Evolutionary conservation across 2,113 vertebrate genomes (phyloP), one percentile per base, ranked within the genome.

Genomic region (Columbina picui): DNA sequence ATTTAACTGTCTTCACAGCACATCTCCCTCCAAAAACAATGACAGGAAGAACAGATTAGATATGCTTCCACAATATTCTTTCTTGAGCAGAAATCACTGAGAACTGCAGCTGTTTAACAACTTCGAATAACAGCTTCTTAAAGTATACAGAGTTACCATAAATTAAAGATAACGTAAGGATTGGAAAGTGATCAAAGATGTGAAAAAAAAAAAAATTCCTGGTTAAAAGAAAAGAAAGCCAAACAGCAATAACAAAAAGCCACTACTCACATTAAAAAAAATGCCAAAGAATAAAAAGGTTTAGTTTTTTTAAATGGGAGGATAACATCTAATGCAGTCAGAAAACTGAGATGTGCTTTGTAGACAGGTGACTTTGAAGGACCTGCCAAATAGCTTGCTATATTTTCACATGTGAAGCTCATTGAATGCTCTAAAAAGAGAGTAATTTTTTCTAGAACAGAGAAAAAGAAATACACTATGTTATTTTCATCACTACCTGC

Each of bases 1-100:
- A 96, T 97, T 96, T 97, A 81, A 74, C 94, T 96, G 96, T 95
- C 95, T 93, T 65, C 61, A 61, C 38, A 86, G 79, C 12, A 55
- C 17, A 84, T 83, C 14, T 84, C 9, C 34, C 47, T 90, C 83
- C 20, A 38, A 89, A 96, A 94, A 92, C 52, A 83, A 61, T 81
- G 90, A 63, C 80, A 89, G 32, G 53, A 93, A 86, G 45, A 92
- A 78, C n/a, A 70, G 55, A 77, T 86, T 83, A 90, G 36, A 50
- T 69, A 50, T 7, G 83, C 38, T 60, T 80, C 69, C 86, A 50
- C 10, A 38, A 47, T 70, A 63, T 59, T 80, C 45, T 77, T 94
- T 55, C 63, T 93, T 56, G 70, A 92, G 57, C 13, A 74, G 49
- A 93, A 86, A 67, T 77, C 71, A 45, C 47, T 60, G 69, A 91